Evolutionary conservation across 2,797 vertebrate genomes (phyloP), one percentile per base, ranked within the genome.

Genomic region (Cheracebus regulus): DNA sequence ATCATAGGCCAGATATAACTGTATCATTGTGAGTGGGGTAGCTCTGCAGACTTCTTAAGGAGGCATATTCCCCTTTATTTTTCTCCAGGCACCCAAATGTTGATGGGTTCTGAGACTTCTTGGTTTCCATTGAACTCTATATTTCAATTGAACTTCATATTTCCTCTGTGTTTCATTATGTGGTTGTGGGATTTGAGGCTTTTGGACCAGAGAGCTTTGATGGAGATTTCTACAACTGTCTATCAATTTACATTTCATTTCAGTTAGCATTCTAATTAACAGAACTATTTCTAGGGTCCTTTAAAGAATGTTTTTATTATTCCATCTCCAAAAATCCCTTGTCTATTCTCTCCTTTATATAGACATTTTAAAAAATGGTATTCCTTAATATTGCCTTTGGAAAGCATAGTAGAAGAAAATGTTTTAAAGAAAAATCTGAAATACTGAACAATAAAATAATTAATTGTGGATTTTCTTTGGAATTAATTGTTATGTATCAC

Each of bases 221-320:
- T 11, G 36, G 58, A 89, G 80, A 88, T 70, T 39, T 55, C 5
- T 22, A 28, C 55, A 76, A 48, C 13, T 33, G 9, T 33, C 6
- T 84, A 61, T 72, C 61, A 48, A 41, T 76, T 78, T 79, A 41
- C 44, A 72, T 93, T 84, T 79, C 72, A 83, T 93, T 70, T 83
- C 11, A 57, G 33, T 52, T 26, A 52, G 30, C 13, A 52, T 41
- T 58, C 85, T 22, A 93, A 93, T 79, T 85, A 78, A 9, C 14
- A 83, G 5, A 64, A 89, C 20, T 55, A 48, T 92, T 88, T 81
- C 61, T 83, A 72, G 50, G 28, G 28, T 57, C 70, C 19, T 79
- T 78, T 39, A 93, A 93, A 89, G 26, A 89, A 58, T 89, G 83
- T 48, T 79, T 89, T 84, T 79, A 50, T 50, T 90, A 28, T 88